phyloP scores from a whole-genome alignment of 2,888 invertebrate genomes.

The Cheilosia variabilis region DNA sequence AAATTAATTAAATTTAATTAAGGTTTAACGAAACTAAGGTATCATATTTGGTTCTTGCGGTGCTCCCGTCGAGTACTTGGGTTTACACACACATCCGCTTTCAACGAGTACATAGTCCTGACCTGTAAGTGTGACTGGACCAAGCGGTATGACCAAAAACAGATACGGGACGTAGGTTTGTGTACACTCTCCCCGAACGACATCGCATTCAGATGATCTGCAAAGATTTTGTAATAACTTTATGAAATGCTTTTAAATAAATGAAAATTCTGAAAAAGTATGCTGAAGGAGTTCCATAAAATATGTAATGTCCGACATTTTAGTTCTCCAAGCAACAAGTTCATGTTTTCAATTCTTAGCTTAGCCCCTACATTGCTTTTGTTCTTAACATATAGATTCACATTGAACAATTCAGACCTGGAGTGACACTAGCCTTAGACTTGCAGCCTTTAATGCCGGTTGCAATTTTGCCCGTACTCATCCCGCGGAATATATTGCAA shows the following conservation, averaged over 20 bases:
- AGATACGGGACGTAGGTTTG: slow-evolving; percentile 95
- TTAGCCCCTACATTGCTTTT: too few relatives aligned
- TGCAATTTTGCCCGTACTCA: too few relatives aligned
- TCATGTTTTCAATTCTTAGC: too few relatives aligned
- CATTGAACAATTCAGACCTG: too few relatives aligned
- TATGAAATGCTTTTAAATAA: neutral
- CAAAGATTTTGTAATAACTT: slow-evolving; percentile 78
- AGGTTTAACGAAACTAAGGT: slow-evolving; percentile 79
- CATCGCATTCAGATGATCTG: slow-evolving; percentile 94
- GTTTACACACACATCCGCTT: slow-evolving; percentile 95
- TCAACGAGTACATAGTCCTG: slow-evolving; percentile 98
- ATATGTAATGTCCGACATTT: too few relatives aligned
- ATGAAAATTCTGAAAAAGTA: too few relatives aligned
- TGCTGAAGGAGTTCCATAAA: too few relatives aligned
- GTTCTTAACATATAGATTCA: too few relatives aligned
- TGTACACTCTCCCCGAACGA: slow-evolving; percentile 94
- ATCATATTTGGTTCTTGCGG: slow-evolving; percentile 84
- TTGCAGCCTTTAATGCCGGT: too few relatives aligned
- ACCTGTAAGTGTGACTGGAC: slow-evolving; percentile 95
- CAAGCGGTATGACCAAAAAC: slow-evolving; percentile 94
- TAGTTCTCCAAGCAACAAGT: too few relatives aligned
- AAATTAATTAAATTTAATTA: slow-evolving; percentile 49
- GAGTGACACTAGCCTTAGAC: too few relatives aligned
- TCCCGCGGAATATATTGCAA: too few relatives aligned
- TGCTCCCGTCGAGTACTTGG: slow-evolving; percentile 84